phyloP scores from a whole-genome alignment of 1,140 invertebrate genomes.

The Amphibalanus amphitrite region DNA sequence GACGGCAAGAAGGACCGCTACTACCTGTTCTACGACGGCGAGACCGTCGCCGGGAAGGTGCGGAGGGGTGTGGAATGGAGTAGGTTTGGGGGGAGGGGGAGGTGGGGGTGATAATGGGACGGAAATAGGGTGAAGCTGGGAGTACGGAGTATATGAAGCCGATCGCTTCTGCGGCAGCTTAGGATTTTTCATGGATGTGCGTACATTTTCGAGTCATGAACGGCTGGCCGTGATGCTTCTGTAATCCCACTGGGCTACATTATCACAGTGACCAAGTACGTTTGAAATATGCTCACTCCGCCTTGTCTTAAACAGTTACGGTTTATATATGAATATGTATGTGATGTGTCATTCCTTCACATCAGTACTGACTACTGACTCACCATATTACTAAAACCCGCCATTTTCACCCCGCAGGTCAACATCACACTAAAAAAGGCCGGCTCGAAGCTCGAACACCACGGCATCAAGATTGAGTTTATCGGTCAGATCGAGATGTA shows the following conservation, averaged over 20 bases:
- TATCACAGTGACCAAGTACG: too few species aligned
- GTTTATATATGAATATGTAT: neutral
- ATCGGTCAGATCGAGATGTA: slow-evolving; percentile 98
- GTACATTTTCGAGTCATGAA: too few species aligned
- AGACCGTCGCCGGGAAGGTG: slow-evolving; percentile 91
- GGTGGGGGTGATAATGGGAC: neutral
- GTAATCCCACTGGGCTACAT: too few species aligned
- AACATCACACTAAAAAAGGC: slow-evolving; percentile 88
- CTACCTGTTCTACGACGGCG: slow-evolving; percentile 94
- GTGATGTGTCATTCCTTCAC: slow-evolving; percentile 5
- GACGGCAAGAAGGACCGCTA: slow-evolving; percentile 92
- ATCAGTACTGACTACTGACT: neutral
- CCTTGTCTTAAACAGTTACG: neutral
- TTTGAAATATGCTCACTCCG: too few species aligned
- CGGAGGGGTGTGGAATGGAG: slow-evolving; percentile 7
- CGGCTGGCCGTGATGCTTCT: too few species aligned
- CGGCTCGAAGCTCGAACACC: slow-evolving; percentile 91
- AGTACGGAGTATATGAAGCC: neutral
- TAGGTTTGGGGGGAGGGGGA: slow-evolving; percentile 23
- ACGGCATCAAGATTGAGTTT: slow-evolving; percentile 98
- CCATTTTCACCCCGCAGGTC: slow-evolving; percentile 38
- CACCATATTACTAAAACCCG: neutral
- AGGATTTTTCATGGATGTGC: too few species aligned
- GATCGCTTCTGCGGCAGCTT: neutral
- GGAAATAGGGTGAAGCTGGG: neutral